phyloP scores from a whole-genome alignment of 2,888 invertebrate species.

The Aleiodes leptofemur region DNA sequence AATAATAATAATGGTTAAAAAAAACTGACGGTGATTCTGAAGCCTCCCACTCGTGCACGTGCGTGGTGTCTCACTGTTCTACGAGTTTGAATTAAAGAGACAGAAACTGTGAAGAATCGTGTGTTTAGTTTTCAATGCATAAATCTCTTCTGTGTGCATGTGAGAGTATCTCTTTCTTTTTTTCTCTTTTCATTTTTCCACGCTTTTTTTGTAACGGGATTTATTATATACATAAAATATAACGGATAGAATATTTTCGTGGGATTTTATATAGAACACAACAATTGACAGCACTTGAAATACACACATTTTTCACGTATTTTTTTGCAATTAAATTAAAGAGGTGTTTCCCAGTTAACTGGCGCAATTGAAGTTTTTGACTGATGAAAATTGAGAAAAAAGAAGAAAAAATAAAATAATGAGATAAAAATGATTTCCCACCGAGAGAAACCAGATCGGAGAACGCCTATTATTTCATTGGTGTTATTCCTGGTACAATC shows the following conservation, averaged over 20 bases:
- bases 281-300: conserved; percentile 5
- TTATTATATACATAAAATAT: neutral
- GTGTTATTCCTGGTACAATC: conserved; percentile 35
- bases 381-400: no score
- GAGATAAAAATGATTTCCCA: conserved; percentile 7
- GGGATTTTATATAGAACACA: conserved; percentile 5
- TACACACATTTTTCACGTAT: neutral
- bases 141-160: conserved; percentile 4
- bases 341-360: neutral
- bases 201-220: conserved; percentile 15
- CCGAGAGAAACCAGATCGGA: conserved; percentile 33
- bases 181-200: no score
- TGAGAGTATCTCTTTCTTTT: neutral
- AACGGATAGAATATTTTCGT: conserved; percentile 10
- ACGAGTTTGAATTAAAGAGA: conserved; percentile 17
- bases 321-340: neutral
- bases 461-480: conserved; percentile 20
- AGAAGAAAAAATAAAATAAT: neutral
- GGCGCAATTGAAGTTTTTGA: conserved; percentile 11
- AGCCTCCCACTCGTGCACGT: conserved; percentile 40
- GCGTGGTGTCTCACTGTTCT: conserved; percentile 38
- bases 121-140: conserved; percentile 11
- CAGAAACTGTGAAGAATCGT: conserved; percentile 54
- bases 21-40: conserved; percentile 15
- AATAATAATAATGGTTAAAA: no score